Base-by-base conservation (phyloP, 2,113 vertebrate species). In the Corydoras sp. region DNA sequence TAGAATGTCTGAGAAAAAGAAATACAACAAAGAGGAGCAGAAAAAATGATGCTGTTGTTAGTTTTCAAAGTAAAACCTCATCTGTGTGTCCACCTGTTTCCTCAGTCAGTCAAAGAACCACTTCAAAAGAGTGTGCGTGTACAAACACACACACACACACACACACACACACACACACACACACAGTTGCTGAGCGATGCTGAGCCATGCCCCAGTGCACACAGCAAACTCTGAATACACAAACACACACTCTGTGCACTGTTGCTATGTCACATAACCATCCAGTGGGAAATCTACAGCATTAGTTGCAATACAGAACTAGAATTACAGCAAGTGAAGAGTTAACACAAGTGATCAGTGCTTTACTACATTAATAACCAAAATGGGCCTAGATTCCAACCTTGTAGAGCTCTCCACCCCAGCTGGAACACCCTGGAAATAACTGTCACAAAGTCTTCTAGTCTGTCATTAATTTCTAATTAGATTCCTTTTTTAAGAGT, bases 71-170 rank as follows among this genome's bases (percentile, higher is more conserved):
- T 49, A 65, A 68, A 64, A 15, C 61, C 9, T 10, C 24, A 62
- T 66, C 55, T 67, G 62, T 74, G 62, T 69, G 49, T 69, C n/a
- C 76, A 77, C 67, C 76, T 74, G 71, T 66, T 78, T 78, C 59
- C 76, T 64, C 24, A 63, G 15, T 58, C 54, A 58, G 65, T 12
- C 13, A 50, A 24, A 64, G 64, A 71, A 62, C 62, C 9, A 71
- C 73, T 59, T 78, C 43, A 64, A 73, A 73, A 54, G 54, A 67
- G 5, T 53, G 4, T 58, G 30, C 56, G 58, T 75, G 54, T 29
- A 69, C 73, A 69, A 59, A 60, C 55, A 18, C 43, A 15, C 62
- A 65, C 61, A 70, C 62, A 66, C 53, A 51, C 59, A 68, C 55
- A 55, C 51, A n/a, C 32, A 35, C 31, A 51, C 50, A 12, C 60